Percentiles rank a stretch among this genome's conserved stretches.
phyloP scores from a whole-genome alignment of 2,888 invertebrate genomes.

The Phyllotreta cruciferae region DNA sequence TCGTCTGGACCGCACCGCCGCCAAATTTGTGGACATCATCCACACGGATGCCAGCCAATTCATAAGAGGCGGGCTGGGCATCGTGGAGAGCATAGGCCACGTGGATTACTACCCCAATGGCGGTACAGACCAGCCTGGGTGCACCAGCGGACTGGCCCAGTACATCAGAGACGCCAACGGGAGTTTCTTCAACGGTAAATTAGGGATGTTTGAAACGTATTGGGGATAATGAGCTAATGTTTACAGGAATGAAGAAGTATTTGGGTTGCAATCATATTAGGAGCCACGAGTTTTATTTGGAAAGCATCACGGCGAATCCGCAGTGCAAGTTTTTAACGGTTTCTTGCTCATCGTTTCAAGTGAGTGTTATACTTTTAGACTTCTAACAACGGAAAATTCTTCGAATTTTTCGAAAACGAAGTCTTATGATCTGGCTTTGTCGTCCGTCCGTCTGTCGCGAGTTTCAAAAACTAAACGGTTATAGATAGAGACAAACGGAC shows the following conservation, averaged over 20 bases:
- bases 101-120: conserved; percentile 94
- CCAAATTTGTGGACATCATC: conserved; percentile 86
- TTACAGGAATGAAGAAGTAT: conserved; percentile 69
- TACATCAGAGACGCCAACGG: conserved; percentile 70
- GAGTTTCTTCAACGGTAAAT: conserved; percentile 66
- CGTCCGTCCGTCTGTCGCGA: no score
- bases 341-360: conserved; percentile 80
- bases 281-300: conserved; percentile 82
- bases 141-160: conserved; percentile 66
- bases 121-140: conserved; percentile 80
- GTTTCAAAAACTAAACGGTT: no score
- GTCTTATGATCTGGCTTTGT: no score
- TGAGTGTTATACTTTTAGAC: no score
- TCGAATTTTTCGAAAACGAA: no score
- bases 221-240: neutral
- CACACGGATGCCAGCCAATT: conserved; percentile 86
- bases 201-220: neutral
- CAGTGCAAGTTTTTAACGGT: conserved; percentile 80
- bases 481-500: no score
- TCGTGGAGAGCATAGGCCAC: conserved; percentile 83
- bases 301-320: conserved; percentile 79
- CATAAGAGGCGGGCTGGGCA: conserved; percentile 80
- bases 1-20: conserved; percentile 85
- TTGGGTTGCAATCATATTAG: conserved; percentile 89
- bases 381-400: no score